A percentile compares a stretch with the other conserved stretches of the same genome.
These are phyloP conservation scores for Carcharodon carcharias DNA, from an alignment of 2,797 vertebrate genomes.

Conservation along the genomic window DNA sequence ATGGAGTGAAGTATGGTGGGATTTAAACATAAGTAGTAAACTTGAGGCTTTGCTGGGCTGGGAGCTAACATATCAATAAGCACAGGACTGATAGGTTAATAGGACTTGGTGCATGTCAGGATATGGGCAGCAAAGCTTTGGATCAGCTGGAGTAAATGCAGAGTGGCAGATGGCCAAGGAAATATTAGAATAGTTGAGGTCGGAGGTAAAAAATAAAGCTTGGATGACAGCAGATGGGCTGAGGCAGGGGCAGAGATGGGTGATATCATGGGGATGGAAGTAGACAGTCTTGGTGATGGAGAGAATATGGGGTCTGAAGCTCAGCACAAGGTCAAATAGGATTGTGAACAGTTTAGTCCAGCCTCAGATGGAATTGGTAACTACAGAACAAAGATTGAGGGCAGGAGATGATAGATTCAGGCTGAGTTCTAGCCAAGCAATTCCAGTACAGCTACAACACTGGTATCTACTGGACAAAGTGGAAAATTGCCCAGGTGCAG, in stretches of 20 bases:
- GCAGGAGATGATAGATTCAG: background rate
- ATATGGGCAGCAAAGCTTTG: background rate
- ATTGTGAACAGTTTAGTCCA: background rate
- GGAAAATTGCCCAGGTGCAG: background rate
- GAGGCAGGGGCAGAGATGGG: background rate
- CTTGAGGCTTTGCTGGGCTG: background rate
- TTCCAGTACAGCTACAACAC: background rate
- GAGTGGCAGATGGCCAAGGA: background rate
- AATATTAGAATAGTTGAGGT: background rate
- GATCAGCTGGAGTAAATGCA: background rate
- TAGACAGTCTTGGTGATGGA: background rate
- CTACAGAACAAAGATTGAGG: background rate
- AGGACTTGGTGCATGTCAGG: background rate
- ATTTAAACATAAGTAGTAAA: background rate
- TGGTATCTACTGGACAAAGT: background rate
- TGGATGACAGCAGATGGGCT: background rate
- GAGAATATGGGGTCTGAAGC: background rate
- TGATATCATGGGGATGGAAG: background rate
- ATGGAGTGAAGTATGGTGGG: no score
- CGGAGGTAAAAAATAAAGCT: background rate
- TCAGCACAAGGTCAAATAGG: background rate
- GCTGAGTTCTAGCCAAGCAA: background rate
- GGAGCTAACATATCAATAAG: background rate
- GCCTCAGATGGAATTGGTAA: background rate
- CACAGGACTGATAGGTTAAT: background rate